Evolutionary conservation across 2,113 vertebrate species (phyloP), one percentile per base, ranked within the genome.

Genomic region (Sceloporus undulatus): DNA sequence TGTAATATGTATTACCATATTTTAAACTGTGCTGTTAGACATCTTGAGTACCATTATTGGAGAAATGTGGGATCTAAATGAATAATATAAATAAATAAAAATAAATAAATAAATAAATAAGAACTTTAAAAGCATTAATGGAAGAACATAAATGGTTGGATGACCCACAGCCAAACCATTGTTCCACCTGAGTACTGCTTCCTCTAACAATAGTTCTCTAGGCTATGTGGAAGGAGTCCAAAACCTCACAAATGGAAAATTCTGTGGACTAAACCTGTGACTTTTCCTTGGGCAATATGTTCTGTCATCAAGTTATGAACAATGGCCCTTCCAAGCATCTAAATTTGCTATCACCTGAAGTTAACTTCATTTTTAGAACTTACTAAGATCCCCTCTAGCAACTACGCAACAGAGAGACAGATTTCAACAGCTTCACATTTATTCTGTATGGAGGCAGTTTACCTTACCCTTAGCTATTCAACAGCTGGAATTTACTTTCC

Each of bases 401-500:
- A 40, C 40, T 42, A 29, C 59, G 91, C 66, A 91, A 86, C 4
- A 87, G 82, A 0, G 54, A 34, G 66, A 29, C 23, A 83, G 4
- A 11, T 2, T 88, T 79, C 42, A 78, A 73, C 11, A 87, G 1
- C 9, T 18, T 56, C 80, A 0, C 66, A 38, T 90, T 90, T 91
- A 79, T 89, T 79, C 62, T 34, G 2, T 10, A 82, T 1, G 48
- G 62, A 87, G 89, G 52, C 34, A 91, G 83, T 91, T 90, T 79
- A 90, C 59, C 84, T 88, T 92, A 93, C 84, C 68, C 78, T 84
- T 62, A 91, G 82, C 89, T 85, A 92, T 7, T 81, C 1, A 94
- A 91, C 91, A 95, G 79, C 91, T 94, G 92, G 85, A 91, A 95
- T 95, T 94, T 93, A 95, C 70, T 94, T 93, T 92, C 89, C 71